phyloP scores from a whole-genome alignment of 2,113 vertebrate genomes.

The Engystomops pustulosus region DNA sequence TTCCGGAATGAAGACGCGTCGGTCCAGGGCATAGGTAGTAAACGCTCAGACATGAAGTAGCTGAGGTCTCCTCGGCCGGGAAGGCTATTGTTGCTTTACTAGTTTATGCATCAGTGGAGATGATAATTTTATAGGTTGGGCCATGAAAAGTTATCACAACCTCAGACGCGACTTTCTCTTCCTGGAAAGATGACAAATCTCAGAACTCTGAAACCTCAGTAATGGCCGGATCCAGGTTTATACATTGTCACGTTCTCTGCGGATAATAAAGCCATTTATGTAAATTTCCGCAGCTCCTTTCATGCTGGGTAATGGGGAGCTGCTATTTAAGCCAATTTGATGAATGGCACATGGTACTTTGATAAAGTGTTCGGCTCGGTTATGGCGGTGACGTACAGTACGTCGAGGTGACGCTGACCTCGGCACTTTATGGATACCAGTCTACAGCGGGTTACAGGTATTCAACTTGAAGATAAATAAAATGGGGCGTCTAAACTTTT shows the following conservation, averaged over 20 bases:
- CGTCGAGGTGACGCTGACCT: neutral
- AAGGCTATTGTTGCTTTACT: conserved; percentile 6
- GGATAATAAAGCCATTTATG: neutral
- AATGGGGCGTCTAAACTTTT: too few relatives aligned
- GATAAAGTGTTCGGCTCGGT: neutral
- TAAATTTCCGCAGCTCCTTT: neutral
- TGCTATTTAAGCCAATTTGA: neutral
- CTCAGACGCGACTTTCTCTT: neutral
- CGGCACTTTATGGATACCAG: neutral
- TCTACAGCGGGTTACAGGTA: too few relatives aligned
- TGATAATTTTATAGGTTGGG: conserved; percentile 24
- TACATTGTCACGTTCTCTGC: neutral
- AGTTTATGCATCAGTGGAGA: conserved; percentile 13
- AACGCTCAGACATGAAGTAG: neutral
- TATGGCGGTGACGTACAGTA: neutral
- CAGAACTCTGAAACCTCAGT: neutral
- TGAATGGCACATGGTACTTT: neutral
- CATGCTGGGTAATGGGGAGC: neutral
- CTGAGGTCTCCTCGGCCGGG: neutral
- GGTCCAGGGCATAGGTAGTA: neutral
- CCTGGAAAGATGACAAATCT: neutral
- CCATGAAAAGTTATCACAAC: conserved; percentile 16
- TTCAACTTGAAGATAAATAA: too few relatives aligned
- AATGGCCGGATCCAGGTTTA: neutral
- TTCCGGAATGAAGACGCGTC: neutral